Percentiles rank a stretch among this genome's conserved stretches.
Evolutionary conservation across 2,888 invertebrate genomes (phyloP).

Genomic region (Eupithecia insigniata): DNA sequence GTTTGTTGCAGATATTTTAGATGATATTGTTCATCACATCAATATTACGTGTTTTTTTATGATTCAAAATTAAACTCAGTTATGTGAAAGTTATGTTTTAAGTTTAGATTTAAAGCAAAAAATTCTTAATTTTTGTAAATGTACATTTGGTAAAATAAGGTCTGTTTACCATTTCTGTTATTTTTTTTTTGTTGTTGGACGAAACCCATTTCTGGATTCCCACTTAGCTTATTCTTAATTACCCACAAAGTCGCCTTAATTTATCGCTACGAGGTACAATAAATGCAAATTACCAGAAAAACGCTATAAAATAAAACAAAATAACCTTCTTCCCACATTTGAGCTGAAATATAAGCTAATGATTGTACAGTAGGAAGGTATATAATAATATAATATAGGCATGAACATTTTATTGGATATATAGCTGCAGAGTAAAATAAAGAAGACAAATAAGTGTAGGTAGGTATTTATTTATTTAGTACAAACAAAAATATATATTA

Average conservation of each 20-base stretch:
- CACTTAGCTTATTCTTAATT: constrained; percentile 21
- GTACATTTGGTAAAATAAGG: neutral
- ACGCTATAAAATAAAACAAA: constrained; percentile 8
- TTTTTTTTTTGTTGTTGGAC: neutral
- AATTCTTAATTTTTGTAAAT: neutral
- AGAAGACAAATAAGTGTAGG: neutral
- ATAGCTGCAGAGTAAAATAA: neutral
- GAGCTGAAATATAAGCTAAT: neutral
- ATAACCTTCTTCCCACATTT: neutral
- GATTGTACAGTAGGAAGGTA: neutral
- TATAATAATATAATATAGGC: neutral
- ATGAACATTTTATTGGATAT: neutral
- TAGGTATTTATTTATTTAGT: neutral
- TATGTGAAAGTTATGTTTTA: neutral
- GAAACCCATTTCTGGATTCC: neutral
- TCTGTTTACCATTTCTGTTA: neutral
- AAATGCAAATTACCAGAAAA: constrained; percentile 25
- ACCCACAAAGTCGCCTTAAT: constrained; percentile 13
- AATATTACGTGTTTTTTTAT: neutral
- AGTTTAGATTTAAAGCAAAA: neutral
- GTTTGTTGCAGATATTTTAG: neutral
- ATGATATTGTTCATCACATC: neutral
- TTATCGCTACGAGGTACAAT: constrained; percentile 2
- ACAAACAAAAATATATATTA: neutral
- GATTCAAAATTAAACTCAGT: neutral